Evolutionary conservation across 2,113 vertebrate genomes (phyloP).

Genomic region (Danio rerio): GRCz12tu NC_133192.1:38940001-38940500

Average conservation of each 20-base stretch:
- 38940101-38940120: slow-evolving; percentile 91
- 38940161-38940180: slow-evolving; percentile 91
- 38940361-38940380: too few species aligned
- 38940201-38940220: slow-evolving; percentile 19
- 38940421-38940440: too few species aligned
- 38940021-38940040: slow-evolving; percentile 60
- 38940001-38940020: slow-evolving; percentile 87
- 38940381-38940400: too few species aligned
- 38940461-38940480: too few species aligned
- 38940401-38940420: too few species aligned
- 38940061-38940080: background rate
- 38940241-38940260: background rate
- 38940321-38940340: background rate
- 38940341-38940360: background rate
- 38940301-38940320: background rate
- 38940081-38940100: background rate
- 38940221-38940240: background rate
- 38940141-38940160: slow-evolving; percentile 95
- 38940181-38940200: slow-evolving; percentile 92
- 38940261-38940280: background rate
- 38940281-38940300: background rate
- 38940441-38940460: too few species aligned
- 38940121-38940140: slow-evolving; percentile 96
- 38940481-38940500: too few species aligned
- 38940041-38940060: background rate